Evolutionary conservation across 2,888 invertebrate genomes (phyloP).

Genomic region (Pristionchus arcanus): DNA sequence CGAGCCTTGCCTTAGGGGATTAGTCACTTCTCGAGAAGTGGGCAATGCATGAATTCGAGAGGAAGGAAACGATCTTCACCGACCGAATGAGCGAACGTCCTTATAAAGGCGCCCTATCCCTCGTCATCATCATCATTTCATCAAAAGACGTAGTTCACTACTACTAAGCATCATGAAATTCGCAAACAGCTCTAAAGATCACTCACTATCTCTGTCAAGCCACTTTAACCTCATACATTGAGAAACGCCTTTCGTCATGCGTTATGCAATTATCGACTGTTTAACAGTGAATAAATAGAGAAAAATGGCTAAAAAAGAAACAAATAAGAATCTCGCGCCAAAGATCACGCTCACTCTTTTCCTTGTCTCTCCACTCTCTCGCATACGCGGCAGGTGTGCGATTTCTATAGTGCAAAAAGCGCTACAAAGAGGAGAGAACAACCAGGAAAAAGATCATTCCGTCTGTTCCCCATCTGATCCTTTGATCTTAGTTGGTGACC

Average conservation of each 20-base stretch:
- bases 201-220: not conserved
- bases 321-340: not conserved
- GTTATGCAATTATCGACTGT: too few species aligned
- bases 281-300: too few species aligned
- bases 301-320: too few species aligned
- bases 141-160: not conserved
- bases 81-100: not conserved
- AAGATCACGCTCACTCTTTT: not conserved
- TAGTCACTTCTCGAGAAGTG: not conserved
- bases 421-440: not conserved
- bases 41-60: not conserved
- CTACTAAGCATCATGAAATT: not conserved
- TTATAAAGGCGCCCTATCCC: not conserved
- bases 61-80: not conserved
- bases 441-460: not conserved
- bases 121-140: slow-evolving; percentile 20
- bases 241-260: not conserved
- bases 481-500: not conserved
- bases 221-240: not conserved
- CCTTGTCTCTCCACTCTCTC: not conserved
- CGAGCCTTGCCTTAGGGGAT: not conserved
- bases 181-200: not conserved
- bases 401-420: slow-evolving; percentile 11
- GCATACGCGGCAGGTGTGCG: not conserved
- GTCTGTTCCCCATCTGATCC: not conserved